Base-by-base conservation (phyloP, 2,888 invertebrate species). In the Macropis europaea region DNA sequence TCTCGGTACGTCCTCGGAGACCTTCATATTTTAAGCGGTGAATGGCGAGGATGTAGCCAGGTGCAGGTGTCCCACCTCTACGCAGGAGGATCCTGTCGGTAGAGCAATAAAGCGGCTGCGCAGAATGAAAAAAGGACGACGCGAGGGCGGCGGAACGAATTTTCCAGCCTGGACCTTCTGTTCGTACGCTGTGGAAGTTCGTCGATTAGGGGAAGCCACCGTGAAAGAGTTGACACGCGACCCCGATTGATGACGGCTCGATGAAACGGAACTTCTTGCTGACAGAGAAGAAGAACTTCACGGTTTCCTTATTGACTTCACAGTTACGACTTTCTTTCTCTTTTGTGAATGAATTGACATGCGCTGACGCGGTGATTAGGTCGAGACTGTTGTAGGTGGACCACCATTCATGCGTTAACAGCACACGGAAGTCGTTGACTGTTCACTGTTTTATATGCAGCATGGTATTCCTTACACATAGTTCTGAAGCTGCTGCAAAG, bases 21-120 rank as follows among this genome's bases (percentile, higher is more conserved):
- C 84, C 83, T 80, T 77, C 81, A 83, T 85, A 86, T 84, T 87
- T 84, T 82, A 85, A 81, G 77, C 77, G 79, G 76, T 86, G 83
- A 87, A 86, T 86, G 82, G 82, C 64, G 54, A 60, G 81, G 77
- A 73, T 73, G 77, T 63, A 76, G 76, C 76, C 67, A 74, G 64
- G 69, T 66, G 86, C 87, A 87, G 84, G 87, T 87, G 85, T 82
- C 79, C 82, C 66, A 60, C 68, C 63, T 69, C 57, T 42, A 34
- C 59, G 40, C 19, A 17, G 15, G 5, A n/a, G 50, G 38, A 67
- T 59, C 52, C 67, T 40, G 36, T 15, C 52, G 28, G 54, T 32
- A 26, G 50, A 43, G 78, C 63, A 75, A 75, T 75, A 79, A 79
- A 75, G 69, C 70, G 64, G 66, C 47, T 42, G 66, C 42, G 22